Conservation (phyloP, 2,888 invertebrate species). For the Pilophorus perplexus region DNA sequence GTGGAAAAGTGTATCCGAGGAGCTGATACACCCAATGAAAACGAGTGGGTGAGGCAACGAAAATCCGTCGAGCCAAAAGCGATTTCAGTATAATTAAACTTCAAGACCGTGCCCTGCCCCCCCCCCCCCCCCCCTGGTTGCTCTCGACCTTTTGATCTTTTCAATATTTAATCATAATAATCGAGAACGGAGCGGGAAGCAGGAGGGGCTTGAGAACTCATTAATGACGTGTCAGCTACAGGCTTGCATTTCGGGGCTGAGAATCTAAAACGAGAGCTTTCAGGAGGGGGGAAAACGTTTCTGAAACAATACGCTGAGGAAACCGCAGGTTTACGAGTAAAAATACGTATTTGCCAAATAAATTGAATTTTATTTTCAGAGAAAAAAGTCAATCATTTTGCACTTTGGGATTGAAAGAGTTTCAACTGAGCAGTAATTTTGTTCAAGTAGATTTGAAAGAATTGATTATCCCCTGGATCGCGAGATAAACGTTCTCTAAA, state of each 20-base stretch:
- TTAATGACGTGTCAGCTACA: slow-evolving; percentile 40
- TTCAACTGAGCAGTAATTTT: no score
- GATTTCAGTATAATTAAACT: slow-evolving; percentile 40
- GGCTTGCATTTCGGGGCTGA: slow-evolving; percentile 24
- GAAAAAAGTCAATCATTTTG: no score
- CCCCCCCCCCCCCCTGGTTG: background rate
- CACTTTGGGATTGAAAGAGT: no score
- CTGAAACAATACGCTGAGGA: slow-evolving; percentile 13
- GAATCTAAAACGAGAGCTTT: slow-evolving; percentile 7
- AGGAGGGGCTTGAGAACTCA: slow-evolving; percentile 36
- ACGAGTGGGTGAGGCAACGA: slow-evolving; percentile 26
- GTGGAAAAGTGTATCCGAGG: no score
- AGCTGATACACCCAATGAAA: no score
- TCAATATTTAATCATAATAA: slow-evolving; percentile 44
- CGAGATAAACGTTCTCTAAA: no score
- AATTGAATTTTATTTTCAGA: no score
- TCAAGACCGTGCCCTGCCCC: slow-evolving; percentile 35
- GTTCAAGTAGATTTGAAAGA: no score
- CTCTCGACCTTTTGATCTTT: slow-evolving; percentile 39
- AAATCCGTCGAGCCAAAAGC: slow-evolving; percentile 28
- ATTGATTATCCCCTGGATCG: no score
- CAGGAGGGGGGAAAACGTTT: slow-evolving; percentile 14
- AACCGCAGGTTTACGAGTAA: no score
- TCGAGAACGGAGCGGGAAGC: slow-evolving; percentile 22
- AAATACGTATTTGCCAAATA: no score